These are phyloP conservation scores for Callospermophilus lateralis DNA, from an alignment of 2,113 vertebrate species.

Conservation along the genomic window DNA sequence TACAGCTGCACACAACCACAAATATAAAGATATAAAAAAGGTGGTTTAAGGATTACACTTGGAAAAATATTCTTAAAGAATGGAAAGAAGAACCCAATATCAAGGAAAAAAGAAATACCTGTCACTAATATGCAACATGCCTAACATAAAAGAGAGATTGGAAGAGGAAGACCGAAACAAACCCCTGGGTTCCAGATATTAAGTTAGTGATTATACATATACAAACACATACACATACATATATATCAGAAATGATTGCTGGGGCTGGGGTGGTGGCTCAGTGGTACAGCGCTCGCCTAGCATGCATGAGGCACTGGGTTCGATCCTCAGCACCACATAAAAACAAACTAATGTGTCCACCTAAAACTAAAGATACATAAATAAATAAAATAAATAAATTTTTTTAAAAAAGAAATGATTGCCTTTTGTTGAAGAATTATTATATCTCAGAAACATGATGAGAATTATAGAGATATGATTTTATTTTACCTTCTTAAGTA, in stretches of 20 bases:
- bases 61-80: neutral
- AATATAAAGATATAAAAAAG: neutral
- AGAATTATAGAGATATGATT: neutral
- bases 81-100: neutral
- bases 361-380: too few species aligned
- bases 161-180: neutral
- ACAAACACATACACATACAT: neutral
- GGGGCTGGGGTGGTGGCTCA: too few species aligned
- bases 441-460: slow-evolving; percentile 7
- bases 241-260: too few species aligned
- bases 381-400: too few species aligned
- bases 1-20: neutral
- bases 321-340: too few species aligned
- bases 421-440: neutral
- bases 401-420: too few species aligned
- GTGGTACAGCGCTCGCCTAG: too few species aligned
- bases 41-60: neutral
- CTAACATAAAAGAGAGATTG: neutral
- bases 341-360: too few species aligned
- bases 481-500: neutral
- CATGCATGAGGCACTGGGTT: too few species aligned
- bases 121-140: neutral
- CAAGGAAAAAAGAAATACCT: neutral
- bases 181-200: neutral
- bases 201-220: neutral